Conservation (phyloP, 2,113 vertebrate species). For the Tragelaphus imberbis region DNA sequence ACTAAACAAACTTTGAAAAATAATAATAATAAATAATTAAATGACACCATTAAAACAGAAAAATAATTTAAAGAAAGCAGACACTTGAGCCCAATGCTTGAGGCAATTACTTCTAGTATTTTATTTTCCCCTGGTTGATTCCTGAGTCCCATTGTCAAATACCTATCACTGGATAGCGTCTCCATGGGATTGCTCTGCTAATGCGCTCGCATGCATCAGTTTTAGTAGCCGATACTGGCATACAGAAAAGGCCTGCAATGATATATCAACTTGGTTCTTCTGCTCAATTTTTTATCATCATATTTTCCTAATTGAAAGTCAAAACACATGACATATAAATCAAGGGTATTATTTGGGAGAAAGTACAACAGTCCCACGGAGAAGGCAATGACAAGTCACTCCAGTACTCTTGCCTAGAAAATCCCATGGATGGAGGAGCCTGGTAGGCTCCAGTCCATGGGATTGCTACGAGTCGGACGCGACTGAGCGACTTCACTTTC, state of each 20-base stretch:
- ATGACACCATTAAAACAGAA: not conserved
- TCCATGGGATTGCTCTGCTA: not conserved
- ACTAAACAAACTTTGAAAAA: not conserved
- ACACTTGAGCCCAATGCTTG: not conserved
- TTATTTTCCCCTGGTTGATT: not conserved
- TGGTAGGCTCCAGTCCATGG: no score
- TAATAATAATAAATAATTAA: not conserved
- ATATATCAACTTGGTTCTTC: not conserved
- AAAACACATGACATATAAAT: not conserved
- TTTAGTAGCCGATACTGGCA: not conserved
- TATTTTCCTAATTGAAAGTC: slow-evolving; percentile 38
- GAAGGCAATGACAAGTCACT: no score
- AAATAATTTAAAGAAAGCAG: not conserved
- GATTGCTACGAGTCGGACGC: no score
- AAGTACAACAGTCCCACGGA: not conserved
- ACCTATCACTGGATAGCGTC: not conserved
- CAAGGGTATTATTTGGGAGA: not conserved
- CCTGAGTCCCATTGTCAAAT: not conserved
- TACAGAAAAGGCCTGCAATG: not conserved
- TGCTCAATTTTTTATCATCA: not conserved
- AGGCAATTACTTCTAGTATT: not conserved
- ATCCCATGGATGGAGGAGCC: no score
- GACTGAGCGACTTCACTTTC: no score
- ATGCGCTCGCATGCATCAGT: not conserved
- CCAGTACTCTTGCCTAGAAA: no score